Evolutionary conservation across 2,797 vertebrate genomes (phyloP), one percentile per base, ranked within the genome.

Genomic region (Danio choprae): DNA sequence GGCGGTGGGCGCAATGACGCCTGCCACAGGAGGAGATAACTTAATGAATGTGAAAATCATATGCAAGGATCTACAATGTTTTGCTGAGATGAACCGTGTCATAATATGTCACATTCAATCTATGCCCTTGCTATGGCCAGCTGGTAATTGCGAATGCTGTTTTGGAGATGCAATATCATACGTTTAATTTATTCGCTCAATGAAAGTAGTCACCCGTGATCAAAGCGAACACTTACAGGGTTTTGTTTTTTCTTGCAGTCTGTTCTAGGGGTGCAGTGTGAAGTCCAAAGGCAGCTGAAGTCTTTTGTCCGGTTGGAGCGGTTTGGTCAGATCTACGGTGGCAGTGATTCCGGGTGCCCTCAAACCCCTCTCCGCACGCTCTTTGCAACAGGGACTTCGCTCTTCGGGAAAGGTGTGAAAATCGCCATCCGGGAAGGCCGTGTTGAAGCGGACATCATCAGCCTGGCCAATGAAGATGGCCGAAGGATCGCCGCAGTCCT

Each of bases 241-340:
- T 88, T 70, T 50, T 80, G 40, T 83, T 15, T 84, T 29, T 89
- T 58, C 88, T 88, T 90, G 59, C 92, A 99, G 98, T 98, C 98
- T 16, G 90, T 98, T 89, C 92, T 99, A 50, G 98, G 98, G 0
- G 96, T 99, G 15, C 98, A 99, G 15, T 99, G 98, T 83, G 97
- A 98, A 86, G 98, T 99, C 68, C 97, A 99, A 92, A 95, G 96
- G 86, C 97, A 99, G 90, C 94, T 99, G 82, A 98, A 97, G 90
- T 95, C 97, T 60, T 99, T 99, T 3, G 96, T 99, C 85, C 98
- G 96, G 51, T 90, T 99, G 22, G 98, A 99, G 82, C 95, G 94
- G 15, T 99, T 99, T 0, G 96, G 95, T 13, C 96, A 92, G 87
- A 96, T 99, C 90, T 98, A 98, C 79, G 87, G 92, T 56, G 95